phyloP scores from a whole-genome alignment of 2,797 vertebrate genomes.

The Leucoraja ocellata region DNA sequence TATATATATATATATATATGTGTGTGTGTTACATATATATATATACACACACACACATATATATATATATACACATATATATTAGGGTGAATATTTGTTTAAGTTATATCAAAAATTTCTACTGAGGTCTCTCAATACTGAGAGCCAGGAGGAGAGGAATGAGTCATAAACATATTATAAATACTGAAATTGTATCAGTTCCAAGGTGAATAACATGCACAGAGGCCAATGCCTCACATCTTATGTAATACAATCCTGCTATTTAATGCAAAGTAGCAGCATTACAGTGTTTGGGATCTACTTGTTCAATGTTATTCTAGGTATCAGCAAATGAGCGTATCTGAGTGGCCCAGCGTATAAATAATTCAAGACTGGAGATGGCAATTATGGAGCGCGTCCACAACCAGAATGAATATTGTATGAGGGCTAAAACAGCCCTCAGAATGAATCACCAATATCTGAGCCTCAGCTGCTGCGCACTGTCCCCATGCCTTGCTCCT shows the following conservation, averaged over 20 bases:
- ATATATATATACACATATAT: neutral
- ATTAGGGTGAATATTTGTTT: neutral
- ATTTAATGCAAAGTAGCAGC: slow-evolving; percentile 83
- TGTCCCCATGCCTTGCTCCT: slow-evolving; percentile 31
- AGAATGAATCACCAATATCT: slow-evolving; percentile 80
- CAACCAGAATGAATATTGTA: slow-evolving; percentile 99
- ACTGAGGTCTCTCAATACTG: neutral
- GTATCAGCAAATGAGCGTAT: slow-evolving; percentile 81
- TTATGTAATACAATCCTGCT: slow-evolving; percentile 80
- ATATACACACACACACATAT: too few relatives aligned
- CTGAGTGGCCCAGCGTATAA: slow-evolving; percentile 89
- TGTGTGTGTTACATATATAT: too few relatives aligned
- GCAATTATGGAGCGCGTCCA: slow-evolving; percentile 99
- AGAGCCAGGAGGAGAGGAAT: slow-evolving; percentile 61
- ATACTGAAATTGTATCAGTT: slow-evolving; percentile 61
- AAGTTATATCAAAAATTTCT: slow-evolving; percentile 7
- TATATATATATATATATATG: too few relatives aligned
- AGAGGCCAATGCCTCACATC: slow-evolving; percentile 64
- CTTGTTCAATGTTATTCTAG: slow-evolving; percentile 70
- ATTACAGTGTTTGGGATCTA: slow-evolving; percentile 77
- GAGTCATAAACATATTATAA: slow-evolving; percentile 73
- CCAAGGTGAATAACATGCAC: slow-evolving; percentile 52
- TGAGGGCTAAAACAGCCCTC: slow-evolving; percentile 97
- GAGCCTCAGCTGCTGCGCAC: slow-evolving; percentile 52
- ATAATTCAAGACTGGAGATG: slow-evolving; percentile 99